Base-by-base conservation (phyloP, 1,140 invertebrate species). In the Drosophila funebris region DNA sequence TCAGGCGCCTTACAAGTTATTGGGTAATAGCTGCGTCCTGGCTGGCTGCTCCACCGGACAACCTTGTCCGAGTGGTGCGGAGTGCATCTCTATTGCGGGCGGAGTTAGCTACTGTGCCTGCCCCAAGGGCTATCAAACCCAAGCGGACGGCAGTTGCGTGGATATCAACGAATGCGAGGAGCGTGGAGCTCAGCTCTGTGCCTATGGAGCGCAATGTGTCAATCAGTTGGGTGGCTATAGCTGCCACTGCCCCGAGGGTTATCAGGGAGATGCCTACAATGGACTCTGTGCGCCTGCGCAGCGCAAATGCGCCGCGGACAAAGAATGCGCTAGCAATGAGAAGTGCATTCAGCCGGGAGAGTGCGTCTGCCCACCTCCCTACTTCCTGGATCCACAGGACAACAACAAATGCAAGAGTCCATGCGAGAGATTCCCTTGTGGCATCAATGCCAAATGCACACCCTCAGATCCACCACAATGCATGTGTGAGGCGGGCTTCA, bases 391-490 rank as follows among this genome's bases (percentile, higher is more conserved):
- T 90, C 93, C 94, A 11, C 92, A 94, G 22, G 96, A 97, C 89
- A 95, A 95, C 36, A 96, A 96, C 87, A 95, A 96, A 82, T 98
- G 97, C 91, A 97, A 97, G 92, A 97, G 95, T 93, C 96, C 96
- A 4, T 97, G 96, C 87, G 96, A 97, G 90, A 93, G 96, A 53
- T 97, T 96, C 90, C 94, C 95, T 1, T 99, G 98, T 87, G 97
- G 97, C 13, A 95, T 97, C n/a, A 98, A 98, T 91, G 96, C 97
- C 1, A 96, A 97, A 92, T 98, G 97, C 89, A 97, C 96, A 3
- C 96, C 97, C 4, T 96, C 95, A 58, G 96, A 98, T 93, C 96
- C 96, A 14, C 97, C 97, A 5, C 94, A 94, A 79, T 98, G 97
- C 90, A 95, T 97, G 93, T 98, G 97, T 88, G 94, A 96, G 88